phyloP scores from a whole-genome alignment of 2,113 vertebrate species.

The Podocnemis expansa region DNA sequence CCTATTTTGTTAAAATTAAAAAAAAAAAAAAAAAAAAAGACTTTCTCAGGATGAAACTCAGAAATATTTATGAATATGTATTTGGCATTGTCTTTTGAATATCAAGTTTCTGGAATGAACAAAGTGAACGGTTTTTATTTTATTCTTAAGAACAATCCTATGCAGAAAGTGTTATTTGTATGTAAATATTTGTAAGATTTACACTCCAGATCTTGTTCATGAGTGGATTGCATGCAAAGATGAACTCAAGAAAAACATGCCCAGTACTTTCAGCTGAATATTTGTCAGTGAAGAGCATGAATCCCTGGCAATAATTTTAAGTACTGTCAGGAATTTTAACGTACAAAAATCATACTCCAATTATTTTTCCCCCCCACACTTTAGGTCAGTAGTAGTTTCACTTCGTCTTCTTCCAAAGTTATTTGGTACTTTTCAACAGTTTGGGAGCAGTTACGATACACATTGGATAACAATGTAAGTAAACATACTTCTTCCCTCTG shows the following conservation, averaged over 20 bases:
- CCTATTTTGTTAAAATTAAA: neutral
- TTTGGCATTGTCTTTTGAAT: neutral
- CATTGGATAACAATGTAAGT: conserved; percentile 99
- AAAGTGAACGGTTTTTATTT: neutral
- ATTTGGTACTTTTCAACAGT: conserved; percentile 98
- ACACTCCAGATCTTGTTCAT: neutral
- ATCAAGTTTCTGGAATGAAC: neutral
- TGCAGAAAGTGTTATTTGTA: neutral
- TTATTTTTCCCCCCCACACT: conserved; percentile 32
- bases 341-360: rapidly evolving
- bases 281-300: neutral
- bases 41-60: neutral
- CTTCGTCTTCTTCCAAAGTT: conserved; percentile 96
- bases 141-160: neutral
- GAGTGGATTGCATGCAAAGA: neutral
- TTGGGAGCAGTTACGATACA: conserved; percentile 98
- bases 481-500: neutral
- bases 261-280: neutral
- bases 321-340: rapidly evolving
- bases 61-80: neutral
- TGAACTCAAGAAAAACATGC: neutral
- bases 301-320: neutral
- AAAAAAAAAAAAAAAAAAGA: neutral
- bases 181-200: neutral
- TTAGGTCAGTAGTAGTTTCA: conserved; percentile 96